These are phyloP conservation scores for Bombus polaris DNA, from an alignment of 1,140 invertebrate species.

Conservation along the genomic window DNA sequence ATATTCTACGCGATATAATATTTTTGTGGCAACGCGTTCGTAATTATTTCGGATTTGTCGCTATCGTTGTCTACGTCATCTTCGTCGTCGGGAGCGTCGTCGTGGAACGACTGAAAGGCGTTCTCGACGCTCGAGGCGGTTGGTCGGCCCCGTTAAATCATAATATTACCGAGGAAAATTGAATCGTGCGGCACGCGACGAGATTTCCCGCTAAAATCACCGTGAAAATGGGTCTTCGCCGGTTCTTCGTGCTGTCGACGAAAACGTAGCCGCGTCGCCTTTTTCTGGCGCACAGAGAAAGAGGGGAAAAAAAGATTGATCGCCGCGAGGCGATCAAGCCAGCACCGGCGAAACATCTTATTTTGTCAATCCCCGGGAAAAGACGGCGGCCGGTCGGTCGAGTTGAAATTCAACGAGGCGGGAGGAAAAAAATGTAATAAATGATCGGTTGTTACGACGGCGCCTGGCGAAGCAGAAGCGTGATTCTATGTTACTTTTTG, in stretches of 20 bases:
- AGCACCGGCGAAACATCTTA: slow-evolving; percentile 32
- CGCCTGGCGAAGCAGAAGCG: not conserved
- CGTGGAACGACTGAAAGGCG: not conserved
- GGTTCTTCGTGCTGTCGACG: slow-evolving; percentile 24
- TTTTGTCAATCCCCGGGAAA: slow-evolving; percentile 34
- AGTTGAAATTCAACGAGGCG: slow-evolving; percentile 6
- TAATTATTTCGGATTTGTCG: slow-evolving; percentile 30
- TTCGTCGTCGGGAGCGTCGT: not conserved
- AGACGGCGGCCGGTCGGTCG: not conserved
- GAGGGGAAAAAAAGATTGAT: slow-evolving; percentile 29
- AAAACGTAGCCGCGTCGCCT: not conserved
- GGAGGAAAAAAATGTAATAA: slow-evolving; percentile 30
- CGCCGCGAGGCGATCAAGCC: slow-evolving; percentile 8
- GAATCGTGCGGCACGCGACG: slow-evolving; percentile 40
- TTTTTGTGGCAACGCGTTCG: not conserved
- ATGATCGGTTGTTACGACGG: not conserved
- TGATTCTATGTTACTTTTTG: not conserved
- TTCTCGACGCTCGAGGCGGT: slow-evolving; percentile 25
- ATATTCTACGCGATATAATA: not conserved
- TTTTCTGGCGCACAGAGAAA: not conserved
- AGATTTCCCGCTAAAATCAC: slow-evolving; percentile 50
- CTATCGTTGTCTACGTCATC: not conserved
- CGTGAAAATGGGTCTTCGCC: slow-evolving; percentile 31
- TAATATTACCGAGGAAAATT: slow-evolving; percentile 59
- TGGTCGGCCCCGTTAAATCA: slow-evolving; percentile 45